Conservation (phyloP, 2,888 invertebrate genomes). For the Notodonta dromedarius region DNA sequence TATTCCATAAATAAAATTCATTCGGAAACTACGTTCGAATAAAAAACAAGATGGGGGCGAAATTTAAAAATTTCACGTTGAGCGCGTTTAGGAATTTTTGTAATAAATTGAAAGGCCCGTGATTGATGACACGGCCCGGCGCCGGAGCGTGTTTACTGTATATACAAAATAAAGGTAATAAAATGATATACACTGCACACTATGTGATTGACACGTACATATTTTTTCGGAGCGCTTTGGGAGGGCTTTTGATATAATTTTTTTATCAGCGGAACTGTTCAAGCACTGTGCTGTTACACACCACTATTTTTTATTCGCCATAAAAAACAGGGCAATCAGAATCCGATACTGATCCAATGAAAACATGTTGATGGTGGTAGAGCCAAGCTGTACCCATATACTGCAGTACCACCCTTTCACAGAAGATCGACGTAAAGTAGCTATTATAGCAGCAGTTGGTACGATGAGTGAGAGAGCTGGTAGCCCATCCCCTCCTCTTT, state of each 20-base stretch:
- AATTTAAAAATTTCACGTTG: conserved; percentile 33
- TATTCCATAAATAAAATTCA: conserved; percentile 5
- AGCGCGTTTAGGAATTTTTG: conserved; percentile 57
- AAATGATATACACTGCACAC: conserved; percentile 43
- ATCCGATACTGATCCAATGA: too few species aligned
- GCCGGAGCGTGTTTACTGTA: conserved; percentile 30
- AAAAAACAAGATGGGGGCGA: conserved; percentile 12
- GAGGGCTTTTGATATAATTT: conserved; percentile 4
- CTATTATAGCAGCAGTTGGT: too few species aligned
- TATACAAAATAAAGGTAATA: conserved; percentile 45
- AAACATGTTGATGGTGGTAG: too few species aligned
- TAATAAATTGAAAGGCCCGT: conserved; percentile 63
- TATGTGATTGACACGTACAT: conserved; percentile 41
- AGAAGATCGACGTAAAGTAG: too few species aligned
- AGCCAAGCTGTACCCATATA: too few species aligned
- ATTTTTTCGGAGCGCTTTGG: conserved; percentile 32
- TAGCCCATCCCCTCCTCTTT: too few species aligned
- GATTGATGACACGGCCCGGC: conserved; percentile 56
- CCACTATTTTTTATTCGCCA: too few species aligned
- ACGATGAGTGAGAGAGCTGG: too few species aligned
- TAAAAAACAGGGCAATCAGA: too few species aligned
- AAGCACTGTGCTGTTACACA: neutral
- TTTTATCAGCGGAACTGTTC: neutral
- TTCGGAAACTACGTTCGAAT: conserved; percentile 3
- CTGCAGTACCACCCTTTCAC: too few species aligned